A percentile compares a stretch with the other conserved stretches of the same genome.
Conservation (phyloP, 2,797 vertebrate species). For the Enteromius paludinosus region DNA sequence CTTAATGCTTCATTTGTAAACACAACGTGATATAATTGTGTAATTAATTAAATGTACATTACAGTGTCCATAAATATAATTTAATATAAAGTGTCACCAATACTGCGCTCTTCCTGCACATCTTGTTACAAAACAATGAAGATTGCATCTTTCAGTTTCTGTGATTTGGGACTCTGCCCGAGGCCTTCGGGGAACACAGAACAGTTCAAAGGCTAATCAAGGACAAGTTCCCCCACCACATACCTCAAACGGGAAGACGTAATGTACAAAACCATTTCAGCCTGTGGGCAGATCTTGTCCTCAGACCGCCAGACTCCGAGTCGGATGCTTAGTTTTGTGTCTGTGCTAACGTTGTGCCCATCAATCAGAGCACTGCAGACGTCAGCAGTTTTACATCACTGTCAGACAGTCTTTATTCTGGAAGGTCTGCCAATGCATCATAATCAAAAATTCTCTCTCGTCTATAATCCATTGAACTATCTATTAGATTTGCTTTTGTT, state of each 20-base stretch:
- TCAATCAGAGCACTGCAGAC: constrained; percentile 33
- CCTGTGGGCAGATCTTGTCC: constrained; percentile 31
- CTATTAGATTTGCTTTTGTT: constrained; percentile 15
- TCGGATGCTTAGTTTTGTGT: constrained; percentile 38
- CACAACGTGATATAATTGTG: not conserved
- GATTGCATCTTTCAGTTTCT: not conserved
- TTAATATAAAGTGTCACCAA: not conserved
- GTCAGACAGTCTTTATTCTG: constrained; percentile 22
- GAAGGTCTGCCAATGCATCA: constrained; percentile 37
- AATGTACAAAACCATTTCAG: constrained; percentile 37
- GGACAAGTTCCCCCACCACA: constrained; percentile 24
- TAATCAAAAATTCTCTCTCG: constrained; percentile 7
- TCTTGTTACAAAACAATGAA: not conserved
- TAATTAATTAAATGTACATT: not conserved
- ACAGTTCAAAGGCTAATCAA: constrained; percentile 31
- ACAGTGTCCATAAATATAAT: not conserved
- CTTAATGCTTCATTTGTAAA: constrained; percentile 4
- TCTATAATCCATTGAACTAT: constrained; percentile 7
- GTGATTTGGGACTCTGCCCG: not conserved
- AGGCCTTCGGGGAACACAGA: not conserved
- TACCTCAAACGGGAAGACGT: constrained; percentile 14
- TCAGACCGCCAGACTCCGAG: constrained; percentile 34
- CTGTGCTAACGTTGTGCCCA: constrained; percentile 15
- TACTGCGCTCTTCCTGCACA: not conserved
- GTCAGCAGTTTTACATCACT: constrained; percentile 48